Evolutionary conservation across 2,797 vertebrate species (phyloP).

Genomic region (Phoebastria nigripes): DNA sequence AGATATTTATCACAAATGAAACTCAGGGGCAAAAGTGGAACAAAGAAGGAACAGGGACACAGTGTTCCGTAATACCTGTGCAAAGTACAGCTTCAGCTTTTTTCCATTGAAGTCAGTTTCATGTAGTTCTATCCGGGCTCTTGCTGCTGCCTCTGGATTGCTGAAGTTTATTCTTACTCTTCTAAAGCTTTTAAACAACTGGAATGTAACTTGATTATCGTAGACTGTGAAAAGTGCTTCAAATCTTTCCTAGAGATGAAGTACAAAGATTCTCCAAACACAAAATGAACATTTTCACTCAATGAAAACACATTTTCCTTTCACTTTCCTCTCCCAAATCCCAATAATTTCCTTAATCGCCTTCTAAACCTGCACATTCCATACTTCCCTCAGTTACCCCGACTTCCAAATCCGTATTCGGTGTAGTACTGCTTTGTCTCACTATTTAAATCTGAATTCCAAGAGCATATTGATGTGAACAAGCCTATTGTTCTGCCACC

Average conservation of each 20-base stretch:
- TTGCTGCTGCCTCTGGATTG: conserved; percentile 90
- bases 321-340: neutral
- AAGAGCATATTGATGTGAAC: accelerated
- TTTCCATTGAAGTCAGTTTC: conserved; percentile 91
- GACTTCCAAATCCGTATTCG: neutral
- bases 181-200: conserved; percentile 95
- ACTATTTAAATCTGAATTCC: neutral
- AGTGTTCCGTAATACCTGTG: conserved; percentile 79
- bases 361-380: neutral
- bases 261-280: neutral
- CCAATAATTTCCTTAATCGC: neutral
- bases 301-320: neutral
- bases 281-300: neutral
- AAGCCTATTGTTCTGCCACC: neutral
- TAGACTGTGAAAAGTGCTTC: conserved; percentile 91
- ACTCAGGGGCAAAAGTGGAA: accelerated
- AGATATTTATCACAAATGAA: neutral
- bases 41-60: neutral
- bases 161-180: conserved; percentile 97
- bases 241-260: conserved; percentile 85
- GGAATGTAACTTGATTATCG: conserved; percentile 90
- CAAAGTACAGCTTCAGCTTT: conserved; percentile 95
- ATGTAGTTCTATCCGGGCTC: conserved; percentile 92
- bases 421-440: neutral
- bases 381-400: neutral